Evolutionary conservation across 2,113 vertebrate species (phyloP).

Genomic region (Antennarius striatus): DNA sequence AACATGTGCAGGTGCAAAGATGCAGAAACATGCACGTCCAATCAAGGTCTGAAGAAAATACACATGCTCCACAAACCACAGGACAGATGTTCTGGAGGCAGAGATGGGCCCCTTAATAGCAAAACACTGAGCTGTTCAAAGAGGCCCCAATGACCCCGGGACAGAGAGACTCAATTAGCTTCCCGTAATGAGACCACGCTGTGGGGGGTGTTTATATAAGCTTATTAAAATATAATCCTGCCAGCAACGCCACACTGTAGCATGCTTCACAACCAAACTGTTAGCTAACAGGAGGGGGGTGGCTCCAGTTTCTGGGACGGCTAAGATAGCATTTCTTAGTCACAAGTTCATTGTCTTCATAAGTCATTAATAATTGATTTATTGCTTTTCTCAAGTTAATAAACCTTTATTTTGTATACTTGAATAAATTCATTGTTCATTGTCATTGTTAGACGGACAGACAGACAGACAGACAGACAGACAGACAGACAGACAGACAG

Average conservation of each 20-base stretch:
- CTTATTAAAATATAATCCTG: slow-evolving; percentile 77
- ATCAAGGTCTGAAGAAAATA: slow-evolving; percentile 39
- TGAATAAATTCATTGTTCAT: too few relatives aligned
- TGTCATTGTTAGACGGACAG: too few relatives aligned
- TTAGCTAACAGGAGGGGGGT: slow-evolving; percentile 27
- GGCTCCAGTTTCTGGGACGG: slow-evolving; percentile 2
- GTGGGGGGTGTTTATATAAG: slow-evolving; percentile 70
- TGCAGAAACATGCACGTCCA: slow-evolving; percentile 15
- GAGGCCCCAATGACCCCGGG: slow-evolving; percentile 55
- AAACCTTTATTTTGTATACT: too few relatives aligned
- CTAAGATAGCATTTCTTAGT: not conserved
- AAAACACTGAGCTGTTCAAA: slow-evolving; percentile 59
- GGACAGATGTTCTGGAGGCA: slow-evolving; percentile 63
- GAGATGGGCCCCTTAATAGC: slow-evolving; percentile 58
- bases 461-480: too few relatives aligned
- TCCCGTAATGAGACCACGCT: slow-evolving; percentile 61
- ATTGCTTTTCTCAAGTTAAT: too few relatives aligned
- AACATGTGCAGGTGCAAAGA: slow-evolving; percentile 16
- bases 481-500: too few relatives aligned
- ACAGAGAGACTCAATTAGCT: slow-evolving; percentile 63
- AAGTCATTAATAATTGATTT: too few relatives aligned
- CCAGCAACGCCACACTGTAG: slow-evolving; percentile 45
- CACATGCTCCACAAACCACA: slow-evolving; percentile 55
- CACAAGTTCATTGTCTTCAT: too few relatives aligned
- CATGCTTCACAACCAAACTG: slow-evolving; percentile 28